Base-by-base conservation (phyloP, 1,140 invertebrate species). In the Tribolium castaneum region DNA sequence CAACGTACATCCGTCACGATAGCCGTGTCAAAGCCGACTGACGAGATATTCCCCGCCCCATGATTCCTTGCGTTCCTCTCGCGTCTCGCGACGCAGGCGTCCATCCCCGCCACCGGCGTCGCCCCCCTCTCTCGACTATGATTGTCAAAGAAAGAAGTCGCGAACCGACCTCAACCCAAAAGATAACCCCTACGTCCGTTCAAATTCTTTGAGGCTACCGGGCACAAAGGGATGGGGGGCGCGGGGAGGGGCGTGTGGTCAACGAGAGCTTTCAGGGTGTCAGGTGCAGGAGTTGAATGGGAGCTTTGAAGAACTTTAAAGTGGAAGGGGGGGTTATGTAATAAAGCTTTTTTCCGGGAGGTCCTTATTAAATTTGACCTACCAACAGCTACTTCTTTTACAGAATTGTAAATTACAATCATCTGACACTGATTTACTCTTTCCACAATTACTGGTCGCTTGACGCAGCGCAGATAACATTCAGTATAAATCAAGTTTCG, bases 1-100 rank as follows among this genome's bases (percentile, higher is more conserved):
- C 70, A 84, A 84, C 85, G 19, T 84, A 83, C 86, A 86, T 86
- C 87, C 87, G 85, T 87, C 86, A 87, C 85, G 86, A 85, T 66
- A 12, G 59, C 59, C 87, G 84, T 86, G 86, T 86, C 87, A 86
- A 80, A 85, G 85, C 71, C 79, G 59, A 81, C 78, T 80, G 79
- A 80, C 76, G 80, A 81, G 80, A 78, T 81, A 79, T 83, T 81
- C 81, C 80, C 82, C 83, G 84, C 85, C 77, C 71, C 49, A 78
- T 75, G 81, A 73, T 78, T 76, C 83, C 81, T 81, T 83, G 84
- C 81, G 84, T 84, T 59, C 73, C 70, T 78, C 76, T 78, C 79
- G 80, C 82, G 75, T 77, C 78, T 74, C 80, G 71, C 79, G 77
- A 76, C 78, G 76, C 70, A 77, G 78, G 66, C 78, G 76, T 72